Percentiles rank a stretch among this genome's conserved stretches.
Evolutionary conservation across 2,888 invertebrate species (phyloP).

Genomic region (Odontocerum albicorne): DNA sequence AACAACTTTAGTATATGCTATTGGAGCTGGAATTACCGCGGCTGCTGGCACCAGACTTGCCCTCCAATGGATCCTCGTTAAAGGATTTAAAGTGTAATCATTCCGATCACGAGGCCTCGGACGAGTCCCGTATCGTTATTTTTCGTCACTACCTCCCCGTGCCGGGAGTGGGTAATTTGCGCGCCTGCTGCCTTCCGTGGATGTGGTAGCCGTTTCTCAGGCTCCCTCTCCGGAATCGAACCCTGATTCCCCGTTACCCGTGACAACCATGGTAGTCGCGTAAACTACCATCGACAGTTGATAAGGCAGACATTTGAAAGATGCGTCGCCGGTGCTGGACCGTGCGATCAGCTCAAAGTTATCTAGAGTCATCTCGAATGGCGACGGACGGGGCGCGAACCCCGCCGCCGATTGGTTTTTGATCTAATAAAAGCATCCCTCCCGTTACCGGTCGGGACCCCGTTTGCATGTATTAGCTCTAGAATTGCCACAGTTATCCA

Average conservation of each 20-base stretch:
- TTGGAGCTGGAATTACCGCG: conserved; percentile 72
- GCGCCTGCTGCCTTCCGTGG: conserved; percentile 74
- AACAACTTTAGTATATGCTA: conserved; percentile 72
- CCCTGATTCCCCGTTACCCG: conserved; percentile 76
- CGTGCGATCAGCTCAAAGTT: conserved; percentile 48
- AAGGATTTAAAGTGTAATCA: conserved; percentile 59
- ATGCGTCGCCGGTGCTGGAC: conserved; percentile 58
- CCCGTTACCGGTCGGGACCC: conserved; percentile 52
- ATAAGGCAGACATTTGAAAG: conserved; percentile 70
- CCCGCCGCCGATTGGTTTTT: conserved; percentile 54
- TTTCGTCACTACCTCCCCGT: conserved; percentile 67
- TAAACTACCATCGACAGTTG: conserved; percentile 68
- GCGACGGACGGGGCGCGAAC: conserved; percentile 45
- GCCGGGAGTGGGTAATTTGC: conserved; percentile 64
- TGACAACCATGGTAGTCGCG: conserved; percentile 68
- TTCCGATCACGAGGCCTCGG: conserved; percentile 60
- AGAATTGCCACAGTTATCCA: conserved; percentile 68
- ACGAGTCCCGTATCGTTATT: conserved; percentile 65
- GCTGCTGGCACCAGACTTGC: conserved; percentile 73
- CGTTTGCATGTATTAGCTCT: conserved; percentile 67
- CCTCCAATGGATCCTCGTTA: conserved; percentile 64
- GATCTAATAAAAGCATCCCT: conserved; percentile 58
- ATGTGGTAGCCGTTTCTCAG: too few relatives aligned
- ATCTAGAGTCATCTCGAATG: conserved; percentile 52
- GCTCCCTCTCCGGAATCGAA: too few relatives aligned